Evolutionary conservation across 2,113 vertebrate species (phyloP).

Genomic region (Lepidothrix coronata): DNA sequence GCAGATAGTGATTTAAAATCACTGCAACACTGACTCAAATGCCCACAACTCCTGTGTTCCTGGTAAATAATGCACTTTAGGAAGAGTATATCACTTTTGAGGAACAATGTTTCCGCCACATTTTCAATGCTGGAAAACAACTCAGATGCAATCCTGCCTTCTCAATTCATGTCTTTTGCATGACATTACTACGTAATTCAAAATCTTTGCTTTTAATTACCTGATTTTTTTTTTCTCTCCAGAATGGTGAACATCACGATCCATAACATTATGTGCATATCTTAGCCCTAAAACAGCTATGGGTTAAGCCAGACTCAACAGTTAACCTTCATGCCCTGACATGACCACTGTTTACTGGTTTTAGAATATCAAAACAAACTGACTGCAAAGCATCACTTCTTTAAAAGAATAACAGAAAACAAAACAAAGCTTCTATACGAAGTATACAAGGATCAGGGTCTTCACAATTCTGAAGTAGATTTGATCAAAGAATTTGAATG

Average conservation of each 20-base stretch:
- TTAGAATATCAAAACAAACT: background rate
- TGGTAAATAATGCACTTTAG: background rate
- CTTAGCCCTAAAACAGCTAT: background rate
- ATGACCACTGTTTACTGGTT: background rate
- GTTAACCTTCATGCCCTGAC: background rate
- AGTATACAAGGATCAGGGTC: background rate
- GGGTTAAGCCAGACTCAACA: background rate
- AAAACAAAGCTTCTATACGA: background rate
- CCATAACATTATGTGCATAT: background rate
- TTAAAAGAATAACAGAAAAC: background rate
- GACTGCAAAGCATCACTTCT: background rate
- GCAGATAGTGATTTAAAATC: background rate
- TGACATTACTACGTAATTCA: background rate
- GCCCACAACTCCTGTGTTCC: background rate
- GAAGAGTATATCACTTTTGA: background rate
- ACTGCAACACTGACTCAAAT: background rate
- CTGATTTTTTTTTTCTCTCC: background rate
- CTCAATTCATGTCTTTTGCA: background rate
- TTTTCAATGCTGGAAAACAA: background rate
- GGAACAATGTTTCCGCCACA: background rate
- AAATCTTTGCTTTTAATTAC: background rate
- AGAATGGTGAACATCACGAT: background rate
- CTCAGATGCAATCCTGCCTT: background rate
- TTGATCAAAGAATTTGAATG: background rate
- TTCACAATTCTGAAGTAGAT: background rate